Evolutionary conservation across 1,140 invertebrate genomes (phyloP).

Genomic region (Zaprionus ghesquierei): DNA sequence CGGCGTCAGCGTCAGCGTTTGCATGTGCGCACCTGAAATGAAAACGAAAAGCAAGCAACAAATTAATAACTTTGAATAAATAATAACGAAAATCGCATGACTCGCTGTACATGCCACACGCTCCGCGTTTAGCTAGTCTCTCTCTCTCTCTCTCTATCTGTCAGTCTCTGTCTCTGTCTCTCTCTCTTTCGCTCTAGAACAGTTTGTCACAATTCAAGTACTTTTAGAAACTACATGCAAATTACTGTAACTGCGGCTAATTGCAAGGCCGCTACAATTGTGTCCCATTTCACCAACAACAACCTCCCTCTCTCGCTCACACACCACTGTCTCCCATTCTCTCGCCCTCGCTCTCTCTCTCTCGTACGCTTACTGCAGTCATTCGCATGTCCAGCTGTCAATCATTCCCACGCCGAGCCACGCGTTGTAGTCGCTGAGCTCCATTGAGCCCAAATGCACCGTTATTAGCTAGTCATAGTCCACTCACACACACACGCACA

Average conservation of each 20-base stretch:
- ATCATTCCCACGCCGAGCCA: conserved; percentile 51
- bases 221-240: conserved; percentile 37
- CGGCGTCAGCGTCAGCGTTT: conserved; percentile 70
- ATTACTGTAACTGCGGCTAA: conserved; percentile 59
- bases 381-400: conserved; percentile 74
- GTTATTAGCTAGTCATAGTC: conserved; percentile 65
- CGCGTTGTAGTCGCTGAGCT: conserved; percentile 50
- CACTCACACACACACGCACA: conserved; percentile 20
- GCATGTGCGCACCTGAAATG: conserved; percentile 68
- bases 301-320: conserved; percentile 10
- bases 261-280: conserved; percentile 54
- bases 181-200: conserved; percentile 15
- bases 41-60: conserved; percentile 29
- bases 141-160: conserved; percentile 17
- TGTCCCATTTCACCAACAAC: conserved; percentile 35
- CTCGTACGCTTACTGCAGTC: conserved; percentile 40
- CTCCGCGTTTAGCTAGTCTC: background rate
- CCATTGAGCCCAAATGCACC: conserved; percentile 62
- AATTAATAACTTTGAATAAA: conserved; percentile 64
- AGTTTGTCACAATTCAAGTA: conserved; percentile 25
- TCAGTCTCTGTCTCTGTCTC: conserved; percentile 4
- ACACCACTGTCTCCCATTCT: conserved; percentile 1
- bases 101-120: conserved; percentile 38
- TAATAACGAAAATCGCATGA: conserved; percentile 63
- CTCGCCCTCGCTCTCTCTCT: conserved; percentile 7